Evolutionary conservation across 2,888 invertebrate genomes (phyloP), one percentile per base, ranked within the genome.

Genomic region (Norana najaformis): DNA sequence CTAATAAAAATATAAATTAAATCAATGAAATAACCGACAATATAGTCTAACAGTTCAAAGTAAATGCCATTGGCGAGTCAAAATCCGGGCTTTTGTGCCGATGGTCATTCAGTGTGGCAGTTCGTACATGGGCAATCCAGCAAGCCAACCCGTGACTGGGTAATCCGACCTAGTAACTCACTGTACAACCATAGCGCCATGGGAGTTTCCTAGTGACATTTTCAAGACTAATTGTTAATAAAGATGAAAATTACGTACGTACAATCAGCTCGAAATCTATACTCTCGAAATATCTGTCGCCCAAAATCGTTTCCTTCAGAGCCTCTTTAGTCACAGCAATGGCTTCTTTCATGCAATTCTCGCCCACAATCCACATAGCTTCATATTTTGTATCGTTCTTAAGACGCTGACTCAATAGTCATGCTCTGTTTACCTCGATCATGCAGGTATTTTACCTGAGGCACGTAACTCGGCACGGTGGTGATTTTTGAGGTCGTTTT

Each of bases 371-470:
- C 47, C 47, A 47, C 47, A 3, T 47, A 47, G 47, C 47, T 83
- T 83, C 83, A 85, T 85, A 36, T 36, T 85, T 85, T 85, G 18
- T 36, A 85, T 85, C 35, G 85, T 85, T 36, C 85, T 36, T 35
- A 35, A 34, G 6, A 36, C 85, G 85, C 20, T 37, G 85, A 85
- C 85, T 85, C 36, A 85, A 37, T n/a, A 34, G 37, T 85, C 85
- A 85, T 16, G 85, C 85, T 85, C 85, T 85, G 85, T 85, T 85
- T 85, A 37, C 36, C 85, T 36, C 20, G 36, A 69, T 69, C 69
- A 69, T 85, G 85, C 85, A 85, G 85, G 30, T 69, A 69, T 85
- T 85, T 85, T 36, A 85, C 85, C 85, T 85, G 85, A 85, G 85
- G 85, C 85, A 47, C n/a, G 11, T 69, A n/a, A n/a, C 30, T n/a